Evolutionary conservation across 2,888 invertebrate genomes (phyloP).

Genomic region (Rhabditophanes sp.): DNA sequence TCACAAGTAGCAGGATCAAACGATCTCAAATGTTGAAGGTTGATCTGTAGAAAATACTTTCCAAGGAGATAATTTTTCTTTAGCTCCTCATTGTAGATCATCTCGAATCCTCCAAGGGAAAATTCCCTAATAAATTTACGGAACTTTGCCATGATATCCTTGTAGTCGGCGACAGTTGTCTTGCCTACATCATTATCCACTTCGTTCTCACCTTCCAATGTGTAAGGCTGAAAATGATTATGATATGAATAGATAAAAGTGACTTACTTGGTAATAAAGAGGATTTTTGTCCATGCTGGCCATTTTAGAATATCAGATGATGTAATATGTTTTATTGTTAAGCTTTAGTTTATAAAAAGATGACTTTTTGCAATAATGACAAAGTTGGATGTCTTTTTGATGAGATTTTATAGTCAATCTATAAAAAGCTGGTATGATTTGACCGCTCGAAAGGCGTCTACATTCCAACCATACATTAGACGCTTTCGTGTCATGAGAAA

Average conservation of each 20-base stretch:
- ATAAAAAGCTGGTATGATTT: no score
- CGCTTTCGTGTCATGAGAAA: no score
- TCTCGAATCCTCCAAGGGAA: conserved; percentile 82
- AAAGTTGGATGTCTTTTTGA: no score
- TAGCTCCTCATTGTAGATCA: conserved; percentile 84
- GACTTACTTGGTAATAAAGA: conserved; percentile 27
- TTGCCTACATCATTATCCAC: conserved; percentile 40
- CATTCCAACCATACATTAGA: no score
- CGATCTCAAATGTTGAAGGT: conserved; percentile 77
- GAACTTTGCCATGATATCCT: conserved; percentile 64
- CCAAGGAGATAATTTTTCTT: conserved; percentile 78
- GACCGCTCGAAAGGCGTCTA: no score
- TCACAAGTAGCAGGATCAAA: conserved; percentile 74
- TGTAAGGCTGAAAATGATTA: conserved; percentile 2
- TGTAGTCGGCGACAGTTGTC: conserved; percentile 35
- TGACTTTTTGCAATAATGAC: no score
- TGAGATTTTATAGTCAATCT: no score
- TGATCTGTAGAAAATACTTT: conserved; percentile 74
- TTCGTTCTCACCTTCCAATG: conserved; percentile 30
- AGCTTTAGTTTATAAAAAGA: no score
- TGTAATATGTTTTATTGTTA: no score
- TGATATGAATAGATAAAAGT: not conserved
- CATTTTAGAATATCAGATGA: conserved; percentile 13
- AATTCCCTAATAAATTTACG: conserved; percentile 87
- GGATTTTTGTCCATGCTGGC: conserved; percentile 37